Base-by-base conservation (phyloP, 2,888 invertebrate genomes). In the Sesamia inferens region DNA sequence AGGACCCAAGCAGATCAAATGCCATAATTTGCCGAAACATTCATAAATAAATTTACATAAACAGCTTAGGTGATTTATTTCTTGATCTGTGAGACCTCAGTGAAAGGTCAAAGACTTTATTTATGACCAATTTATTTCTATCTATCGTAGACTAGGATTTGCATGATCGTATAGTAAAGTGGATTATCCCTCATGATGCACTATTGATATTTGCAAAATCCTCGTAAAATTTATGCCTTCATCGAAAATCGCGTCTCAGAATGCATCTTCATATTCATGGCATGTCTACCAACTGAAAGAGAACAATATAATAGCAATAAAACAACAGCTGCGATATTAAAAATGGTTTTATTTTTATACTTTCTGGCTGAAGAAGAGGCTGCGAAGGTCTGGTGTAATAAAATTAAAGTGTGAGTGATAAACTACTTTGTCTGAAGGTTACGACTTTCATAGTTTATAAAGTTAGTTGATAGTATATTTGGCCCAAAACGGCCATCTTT, bases 151-250 rank as follows among this genome's bases (percentile, higher is more conserved):
- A 92, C 90, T 90, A 84, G 86, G 88, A 93, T 92, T 92, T 91
- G 90, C 91, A 92, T 90, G 86, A 90, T 90, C 89, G 88, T 89
- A 88, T 89, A 89, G 79, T 87, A 85, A 91, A 92, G 82, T 88
- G 90, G 92, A 94, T 94, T 92, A 94, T 93, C 91, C 90, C 81
- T 88, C 87, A 90, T 91, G 89, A 93, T 92, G 90, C 90, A 91
- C 91, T 91, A 91, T 92, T 92, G 91, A 92, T 93, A 92, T 92
- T 91, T 90, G 88, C 85, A 88, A 90, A 86, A 81, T 86, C 85
- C 85, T 89, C 89, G 86, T 92, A 92, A 92, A 93, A 69, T 93
- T 91, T 92, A 92, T 89, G 87, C 82, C 84, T 89, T 89, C 83
- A 90, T 91, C 84, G 87, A 89, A 88, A 89, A 88, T 87, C 87